Conservation (phyloP, 2,888 invertebrate genomes). For the Conops quadrifasciatus region DNA sequence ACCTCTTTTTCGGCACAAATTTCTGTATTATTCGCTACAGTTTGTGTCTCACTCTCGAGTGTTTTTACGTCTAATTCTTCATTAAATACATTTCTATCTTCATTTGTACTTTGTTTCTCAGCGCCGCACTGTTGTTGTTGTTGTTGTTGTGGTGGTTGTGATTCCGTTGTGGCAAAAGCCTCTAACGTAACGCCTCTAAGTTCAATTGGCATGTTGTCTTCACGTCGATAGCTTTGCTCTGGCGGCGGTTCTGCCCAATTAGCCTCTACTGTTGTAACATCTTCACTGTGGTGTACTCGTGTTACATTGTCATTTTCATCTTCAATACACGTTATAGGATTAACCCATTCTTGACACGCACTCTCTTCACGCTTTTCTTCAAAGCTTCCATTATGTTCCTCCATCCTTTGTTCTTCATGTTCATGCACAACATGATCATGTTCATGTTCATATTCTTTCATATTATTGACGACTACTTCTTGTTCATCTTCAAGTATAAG, state of each 20-base stretch:
- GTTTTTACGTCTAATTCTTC: slow-evolving; percentile 18
- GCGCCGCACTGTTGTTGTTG: slow-evolving; percentile 15
- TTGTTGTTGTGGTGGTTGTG: neutral
- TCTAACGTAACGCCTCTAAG: neutral
- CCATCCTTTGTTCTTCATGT: neutral
- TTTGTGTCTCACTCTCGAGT: slow-evolving; percentile 24
- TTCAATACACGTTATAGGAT: neutral
- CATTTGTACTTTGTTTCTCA: slow-evolving; percentile 20
- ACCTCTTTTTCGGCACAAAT: slow-evolving; percentile 23
- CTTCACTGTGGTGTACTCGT: neutral
- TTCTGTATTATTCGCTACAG: slow-evolving; percentile 18
- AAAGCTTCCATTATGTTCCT: neutral
- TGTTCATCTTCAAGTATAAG: no score
- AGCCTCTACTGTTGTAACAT: slow-evolving; percentile 15
- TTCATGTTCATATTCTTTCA: neutral
- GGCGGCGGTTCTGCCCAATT: slow-evolving; percentile 1
- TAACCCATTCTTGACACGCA: neutral
- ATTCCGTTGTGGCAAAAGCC: neutral
- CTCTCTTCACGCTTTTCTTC: neutral
- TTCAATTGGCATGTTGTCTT: slow-evolving; percentile 14
- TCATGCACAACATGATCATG: neutral
- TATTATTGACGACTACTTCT: neutral
- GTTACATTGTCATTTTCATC: neutral
- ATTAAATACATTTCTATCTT: slow-evolving; percentile 14
- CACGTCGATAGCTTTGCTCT: neutral